Evolutionary conservation across 2,888 invertebrate genomes (phyloP).

Genomic region (Platycheirus rosarum): DNA sequence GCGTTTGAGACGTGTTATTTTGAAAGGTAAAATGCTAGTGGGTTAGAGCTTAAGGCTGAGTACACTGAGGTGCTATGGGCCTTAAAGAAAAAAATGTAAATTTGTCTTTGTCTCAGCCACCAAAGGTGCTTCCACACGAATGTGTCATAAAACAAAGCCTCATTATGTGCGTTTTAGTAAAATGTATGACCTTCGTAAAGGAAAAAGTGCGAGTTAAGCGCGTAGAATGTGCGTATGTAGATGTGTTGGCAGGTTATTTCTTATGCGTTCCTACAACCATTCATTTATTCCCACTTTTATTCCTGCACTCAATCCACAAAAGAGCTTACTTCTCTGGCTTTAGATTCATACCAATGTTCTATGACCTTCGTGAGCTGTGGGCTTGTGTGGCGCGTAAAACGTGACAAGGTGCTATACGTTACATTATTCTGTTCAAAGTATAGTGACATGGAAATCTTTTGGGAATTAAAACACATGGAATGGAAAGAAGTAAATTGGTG

Average conservation of each 20-base stretch:
- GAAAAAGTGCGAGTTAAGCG: background rate
- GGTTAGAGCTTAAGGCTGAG: constrained; percentile 6
- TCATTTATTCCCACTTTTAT: constrained; percentile 21
- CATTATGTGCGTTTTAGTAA: constrained; percentile 61
- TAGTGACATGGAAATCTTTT: background rate
- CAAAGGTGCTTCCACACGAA: constrained; percentile 20
- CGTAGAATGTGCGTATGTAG: background rate
- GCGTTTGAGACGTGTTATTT: constrained; percentile 44
- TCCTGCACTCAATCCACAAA: constrained; percentile 15
- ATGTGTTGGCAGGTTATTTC: constrained; percentile 34
- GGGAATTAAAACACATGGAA: background rate
- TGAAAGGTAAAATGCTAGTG: background rate
- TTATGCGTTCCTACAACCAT: constrained; percentile 30
- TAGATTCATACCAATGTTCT: constrained; percentile 13
- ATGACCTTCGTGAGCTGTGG: constrained; percentile 49
- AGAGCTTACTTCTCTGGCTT: background rate
- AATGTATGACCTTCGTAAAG: constrained; percentile 55
- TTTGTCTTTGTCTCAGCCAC: constrained; percentile 35
- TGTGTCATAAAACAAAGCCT: constrained; percentile 58
- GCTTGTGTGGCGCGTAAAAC: constrained; percentile 22
- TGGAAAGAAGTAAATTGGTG: background rate
- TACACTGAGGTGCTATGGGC: too few species aligned
- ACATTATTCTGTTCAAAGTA: background rate
- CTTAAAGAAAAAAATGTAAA: constrained; percentile 51
- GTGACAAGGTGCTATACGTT: constrained; percentile 62